Evolutionary conservation across 2,797 vertebrate species (phyloP).

Genomic region (Leptoclinus maculatus): DNA sequence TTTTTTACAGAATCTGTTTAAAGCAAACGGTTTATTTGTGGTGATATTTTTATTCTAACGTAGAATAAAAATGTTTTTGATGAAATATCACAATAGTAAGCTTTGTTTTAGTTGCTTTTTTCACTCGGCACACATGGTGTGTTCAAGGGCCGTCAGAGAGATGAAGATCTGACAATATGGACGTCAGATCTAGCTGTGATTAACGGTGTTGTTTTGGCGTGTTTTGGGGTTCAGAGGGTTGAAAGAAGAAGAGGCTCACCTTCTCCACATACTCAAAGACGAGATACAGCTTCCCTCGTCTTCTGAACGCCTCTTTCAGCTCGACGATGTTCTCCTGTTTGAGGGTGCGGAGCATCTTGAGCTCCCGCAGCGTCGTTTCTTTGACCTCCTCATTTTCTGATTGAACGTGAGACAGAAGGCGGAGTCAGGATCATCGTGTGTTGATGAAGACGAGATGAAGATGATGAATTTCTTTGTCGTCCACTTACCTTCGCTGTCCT

Average conservation of each 20-base stretch:
- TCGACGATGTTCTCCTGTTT: constrained; percentile 99
- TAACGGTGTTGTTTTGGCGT: too few relatives aligned
- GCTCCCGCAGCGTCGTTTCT: constrained; percentile 98
- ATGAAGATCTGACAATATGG: not conserved
- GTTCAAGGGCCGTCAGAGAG: not conserved
- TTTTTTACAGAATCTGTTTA: not conserved
- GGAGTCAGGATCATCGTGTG: not conserved
- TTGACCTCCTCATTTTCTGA: constrained; percentile 99
- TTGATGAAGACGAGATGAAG: not conserved
- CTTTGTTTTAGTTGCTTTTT: not conserved
- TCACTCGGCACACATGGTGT: not conserved
- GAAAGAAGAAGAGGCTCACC: constrained; percentile 74
- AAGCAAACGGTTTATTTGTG: not conserved
- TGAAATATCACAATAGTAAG: too few relatives aligned
- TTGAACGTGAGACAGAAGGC: constrained; percentile 12
- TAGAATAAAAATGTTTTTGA: too few relatives aligned
- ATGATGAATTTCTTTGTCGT: not conserved
- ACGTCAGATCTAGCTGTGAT: too few relatives aligned
- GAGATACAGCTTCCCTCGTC: constrained; percentile 90
- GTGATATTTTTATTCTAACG: too few relatives aligned
- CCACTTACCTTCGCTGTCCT: constrained; percentile 98
- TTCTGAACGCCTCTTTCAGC: constrained; percentile 96
- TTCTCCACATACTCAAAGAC: constrained; percentile 99
- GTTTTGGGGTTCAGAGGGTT: not conserved
- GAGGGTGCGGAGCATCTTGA: constrained; percentile 99